Base-by-base conservation (phyloP, 1,140 invertebrate species). In the Globodera ellingtonae region DNA sequence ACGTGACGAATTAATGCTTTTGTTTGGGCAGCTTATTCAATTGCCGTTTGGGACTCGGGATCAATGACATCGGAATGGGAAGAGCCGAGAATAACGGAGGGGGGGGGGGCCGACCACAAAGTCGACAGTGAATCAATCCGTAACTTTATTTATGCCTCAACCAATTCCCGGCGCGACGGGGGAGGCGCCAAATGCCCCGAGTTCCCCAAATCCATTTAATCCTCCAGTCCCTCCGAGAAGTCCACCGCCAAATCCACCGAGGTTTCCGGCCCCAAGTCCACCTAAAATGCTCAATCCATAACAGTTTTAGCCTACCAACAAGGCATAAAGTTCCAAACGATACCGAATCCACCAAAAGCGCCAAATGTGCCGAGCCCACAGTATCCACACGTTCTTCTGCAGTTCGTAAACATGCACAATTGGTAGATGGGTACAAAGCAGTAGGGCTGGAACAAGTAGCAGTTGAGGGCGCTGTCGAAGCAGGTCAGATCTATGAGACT, bases 391-490 rank as follows among this genome's bases (percentile, higher is more conserved):
- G 78, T 74, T 35, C 78, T 47, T 0, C 67, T n/a, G 72, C 65
- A 78, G 10, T 66, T 15, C 7, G 65, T 78, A n/a, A 78, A 44
- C 73, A 75, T 75, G n/a, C 75, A 77, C 21, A 77, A 6, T 59
- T 77, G 74, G 21, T 80, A 80, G 35, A 80, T 69, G 13, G 79
- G 79, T 56, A 69, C 21, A 5, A 80, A 47, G 46, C 79, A 80
- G 52, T 80, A 80, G 5, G 79, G 44, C n/a, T 47, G 48, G 48
- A 66, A 80, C 35, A 59, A 24, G 65, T 59, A 80, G 65, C 79
- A 80, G 46, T 80, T 80, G 24, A 78, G 35, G 24, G 74, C 79
- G 46, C 46, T 75, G 69, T 80, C 79, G 52, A 80, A 75, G 21
- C 79, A 80, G 46, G 13, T 74, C 44, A 74, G 62, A 3, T 9